These are phyloP conservation scores for Bettongia penicillata DNA, from an alignment of 2,113 vertebrate species.

Conservation along the genomic window DNA sequence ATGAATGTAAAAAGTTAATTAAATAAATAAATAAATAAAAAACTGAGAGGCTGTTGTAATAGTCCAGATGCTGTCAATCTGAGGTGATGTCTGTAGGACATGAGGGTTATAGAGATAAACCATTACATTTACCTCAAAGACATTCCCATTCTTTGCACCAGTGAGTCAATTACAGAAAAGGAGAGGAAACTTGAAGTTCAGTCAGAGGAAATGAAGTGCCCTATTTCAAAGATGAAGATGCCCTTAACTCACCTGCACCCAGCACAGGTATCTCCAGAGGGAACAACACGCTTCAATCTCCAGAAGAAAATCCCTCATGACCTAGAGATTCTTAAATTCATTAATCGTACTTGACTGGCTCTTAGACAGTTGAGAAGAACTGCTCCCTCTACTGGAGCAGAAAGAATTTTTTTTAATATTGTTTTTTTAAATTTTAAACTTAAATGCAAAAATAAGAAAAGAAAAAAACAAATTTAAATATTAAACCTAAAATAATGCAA, in stretches of 20 bases:
- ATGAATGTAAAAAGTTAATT: too few relatives aligned
- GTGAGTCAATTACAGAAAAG: slow-evolving; percentile 6
- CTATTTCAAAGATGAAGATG: slow-evolving; percentile 13
- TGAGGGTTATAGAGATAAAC: not conserved
- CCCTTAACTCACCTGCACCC: slow-evolving; percentile 13
- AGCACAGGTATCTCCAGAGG: not conserved
- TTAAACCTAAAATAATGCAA: too few relatives aligned
- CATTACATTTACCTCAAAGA: not conserved
- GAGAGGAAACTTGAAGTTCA: not conserved
- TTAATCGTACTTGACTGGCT: slow-evolving; percentile 60
- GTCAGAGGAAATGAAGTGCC: not conserved
- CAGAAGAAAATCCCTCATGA: slow-evolving; percentile 31
- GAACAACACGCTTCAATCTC: slow-evolving; percentile 1
- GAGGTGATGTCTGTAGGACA: not conserved
- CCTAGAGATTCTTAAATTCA: slow-evolving; percentile 8
- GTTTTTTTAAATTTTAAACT: too few relatives aligned
- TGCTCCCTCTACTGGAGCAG: not conserved
- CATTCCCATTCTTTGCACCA: not conserved
- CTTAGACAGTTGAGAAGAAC: not conserved
- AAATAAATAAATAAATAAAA: too few relatives aligned
- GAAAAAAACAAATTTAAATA: too few relatives aligned
- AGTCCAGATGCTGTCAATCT: not conserved
- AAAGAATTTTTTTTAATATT: not conserved
- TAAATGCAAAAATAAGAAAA: too few relatives aligned
- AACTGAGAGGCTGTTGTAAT: not conserved